Evolutionary conservation across 2,113 vertebrate genomes (phyloP).

Genomic region (Narcine bancroftii): DNA sequence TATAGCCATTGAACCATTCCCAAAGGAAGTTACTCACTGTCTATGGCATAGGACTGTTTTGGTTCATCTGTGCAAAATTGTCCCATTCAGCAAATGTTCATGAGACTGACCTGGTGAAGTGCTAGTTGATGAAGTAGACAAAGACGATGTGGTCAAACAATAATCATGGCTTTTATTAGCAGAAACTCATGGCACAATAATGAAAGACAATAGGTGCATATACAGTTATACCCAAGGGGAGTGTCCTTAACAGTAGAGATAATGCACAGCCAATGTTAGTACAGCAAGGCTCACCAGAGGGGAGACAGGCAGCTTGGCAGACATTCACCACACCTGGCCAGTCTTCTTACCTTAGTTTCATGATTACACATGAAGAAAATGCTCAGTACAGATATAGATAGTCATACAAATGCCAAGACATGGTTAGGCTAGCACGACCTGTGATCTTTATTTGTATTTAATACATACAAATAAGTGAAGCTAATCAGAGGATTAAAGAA

Average conservation of each 20-base stretch:
- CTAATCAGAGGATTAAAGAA: neutral
- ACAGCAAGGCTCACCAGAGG: too few relatives aligned
- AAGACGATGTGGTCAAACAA: too few relatives aligned
- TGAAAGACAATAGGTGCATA: too few relatives aligned
- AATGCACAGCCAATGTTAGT: too few relatives aligned
- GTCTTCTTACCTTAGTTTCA: neutral
- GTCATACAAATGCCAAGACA: neutral
- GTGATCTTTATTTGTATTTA: neutral
- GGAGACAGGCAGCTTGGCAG: too few relatives aligned
- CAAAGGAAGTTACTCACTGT: neutral
- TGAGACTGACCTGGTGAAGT: neutral
- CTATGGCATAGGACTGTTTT: neutral
- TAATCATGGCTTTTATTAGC: too few relatives aligned
- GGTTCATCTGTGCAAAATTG: neutral
- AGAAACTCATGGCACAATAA: too few relatives aligned
- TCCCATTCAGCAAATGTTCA: neutral
- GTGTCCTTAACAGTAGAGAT: too few relatives aligned
- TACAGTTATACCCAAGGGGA: too few relatives aligned
- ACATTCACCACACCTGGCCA: too few relatives aligned
- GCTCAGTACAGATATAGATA: neutral
- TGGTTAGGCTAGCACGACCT: neutral
- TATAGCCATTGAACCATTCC: neutral
- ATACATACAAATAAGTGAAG: neutral
- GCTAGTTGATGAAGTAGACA: too few relatives aligned
- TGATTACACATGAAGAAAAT: neutral